Conservation (phyloP, 2,797 vertebrate genomes). For the Smutsia temminckii region DNA sequence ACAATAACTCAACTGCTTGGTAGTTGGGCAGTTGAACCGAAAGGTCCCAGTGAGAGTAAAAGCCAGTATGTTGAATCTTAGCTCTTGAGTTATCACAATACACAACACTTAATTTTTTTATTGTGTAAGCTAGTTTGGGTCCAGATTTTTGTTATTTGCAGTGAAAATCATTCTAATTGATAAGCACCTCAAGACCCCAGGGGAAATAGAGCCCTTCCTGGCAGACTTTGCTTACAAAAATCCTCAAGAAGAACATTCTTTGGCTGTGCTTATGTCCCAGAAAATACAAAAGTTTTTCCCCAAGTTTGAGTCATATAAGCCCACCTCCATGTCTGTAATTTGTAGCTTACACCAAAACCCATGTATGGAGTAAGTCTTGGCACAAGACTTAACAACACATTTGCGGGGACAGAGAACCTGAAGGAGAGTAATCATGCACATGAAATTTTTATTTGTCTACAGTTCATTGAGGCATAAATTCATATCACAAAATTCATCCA, state of each 20-base stretch:
- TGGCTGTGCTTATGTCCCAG: not conserved
- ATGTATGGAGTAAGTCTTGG: not conserved
- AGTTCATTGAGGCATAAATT: not conserved
- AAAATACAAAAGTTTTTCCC: not conserved
- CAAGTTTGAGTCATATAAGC: not conserved
- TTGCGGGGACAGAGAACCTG: no score
- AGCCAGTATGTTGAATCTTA: not conserved
- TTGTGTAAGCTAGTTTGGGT: not conserved
- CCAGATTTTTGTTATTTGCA: not conserved
- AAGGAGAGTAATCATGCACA: not conserved
- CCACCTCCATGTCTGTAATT: not conserved
- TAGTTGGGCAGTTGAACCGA: not conserved
- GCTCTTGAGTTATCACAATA: not conserved
- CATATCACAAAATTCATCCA: not conserved
- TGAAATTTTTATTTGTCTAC: not conserved
- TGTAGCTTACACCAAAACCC: not conserved
- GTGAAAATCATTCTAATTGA: not conserved
- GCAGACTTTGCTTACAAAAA: not conserved
- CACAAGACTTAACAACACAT: not conserved
- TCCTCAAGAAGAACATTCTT: not conserved
- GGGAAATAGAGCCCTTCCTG: not conserved
- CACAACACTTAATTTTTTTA: not conserved
- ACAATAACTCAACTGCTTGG: not conserved
- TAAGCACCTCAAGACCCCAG: not conserved
- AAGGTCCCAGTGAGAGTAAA: not conserved